A percentile compares a stretch with the other conserved stretches of the same genome.
These are phyloP conservation scores for Telmatochromis sp. DNA, from an alignment of 2,113 vertebrate species.

Conservation along the genomic window DNA sequence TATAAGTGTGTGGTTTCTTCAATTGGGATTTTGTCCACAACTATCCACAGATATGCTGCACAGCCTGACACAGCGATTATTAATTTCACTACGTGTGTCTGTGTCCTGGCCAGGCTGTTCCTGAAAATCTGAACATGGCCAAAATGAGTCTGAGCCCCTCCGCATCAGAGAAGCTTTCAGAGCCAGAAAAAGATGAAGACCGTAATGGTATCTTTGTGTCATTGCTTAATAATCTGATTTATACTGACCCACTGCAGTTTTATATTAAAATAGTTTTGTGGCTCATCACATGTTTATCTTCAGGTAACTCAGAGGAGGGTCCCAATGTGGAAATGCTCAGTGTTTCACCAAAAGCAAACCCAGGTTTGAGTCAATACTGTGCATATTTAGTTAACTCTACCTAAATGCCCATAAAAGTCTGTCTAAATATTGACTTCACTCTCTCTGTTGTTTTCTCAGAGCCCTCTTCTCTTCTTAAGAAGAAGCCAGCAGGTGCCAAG, in stretches of 20 bases:
- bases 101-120: not conserved
- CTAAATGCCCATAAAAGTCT: not conserved
- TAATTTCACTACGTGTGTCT: not conserved
- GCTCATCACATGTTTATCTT: not conserved
- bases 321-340: constrained; percentile 84
- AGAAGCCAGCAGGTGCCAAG: constrained; percentile 64
- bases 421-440: not conserved
- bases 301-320: constrained; percentile 75
- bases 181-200: constrained; percentile 13
- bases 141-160: constrained; percentile 40
- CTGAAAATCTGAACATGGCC: constrained; percentile 33
- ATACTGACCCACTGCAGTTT: not conserved
- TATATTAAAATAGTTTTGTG: not conserved
- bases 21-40: not conserved
- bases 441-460: constrained; percentile 38
- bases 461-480: constrained; percentile 62
- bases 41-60: not conserved
- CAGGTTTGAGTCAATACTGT: constrained; percentile 64
- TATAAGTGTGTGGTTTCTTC: not conserved
- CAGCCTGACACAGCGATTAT: not conserved
- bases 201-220: constrained; percentile 22
- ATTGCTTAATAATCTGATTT: not conserved
- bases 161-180: not conserved
- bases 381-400: not conserved
- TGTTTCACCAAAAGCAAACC: constrained; percentile 75